Evolutionary conservation across 2,888 invertebrate species (phyloP).

Genomic region (Drosophila colorata): DNA sequence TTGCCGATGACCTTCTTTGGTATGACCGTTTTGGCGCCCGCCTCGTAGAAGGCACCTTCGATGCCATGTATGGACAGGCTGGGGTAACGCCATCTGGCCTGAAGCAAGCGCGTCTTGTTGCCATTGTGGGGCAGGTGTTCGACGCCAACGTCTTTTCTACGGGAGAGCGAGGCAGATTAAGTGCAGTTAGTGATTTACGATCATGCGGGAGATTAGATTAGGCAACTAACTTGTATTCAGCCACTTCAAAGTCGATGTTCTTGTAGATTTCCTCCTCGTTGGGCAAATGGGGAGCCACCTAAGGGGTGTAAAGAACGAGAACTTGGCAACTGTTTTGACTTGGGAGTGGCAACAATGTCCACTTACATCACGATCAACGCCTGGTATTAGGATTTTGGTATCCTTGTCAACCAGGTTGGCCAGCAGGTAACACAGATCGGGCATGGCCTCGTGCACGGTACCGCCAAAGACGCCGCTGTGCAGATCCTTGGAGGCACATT

Average conservation of each 20-base stretch:
- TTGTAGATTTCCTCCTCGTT: slow-evolving; percentile 91
- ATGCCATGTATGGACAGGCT: slow-evolving; percentile 97
- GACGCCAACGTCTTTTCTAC: slow-evolving; percentile 89
- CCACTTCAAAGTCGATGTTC: slow-evolving; percentile 94
- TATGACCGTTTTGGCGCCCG: slow-evolving; percentile 98
- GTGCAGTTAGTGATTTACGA: slow-evolving; percentile 48
- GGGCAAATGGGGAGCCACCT: slow-evolving; percentile 88
- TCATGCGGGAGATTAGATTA: slow-evolving; percentile 55
- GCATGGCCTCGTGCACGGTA: slow-evolving; percentile 95
- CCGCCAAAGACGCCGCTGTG: slow-evolving; percentile 99
- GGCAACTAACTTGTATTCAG: slow-evolving; percentile 89
- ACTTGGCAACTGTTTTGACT: slow-evolving; percentile 23
- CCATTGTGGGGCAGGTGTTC: slow-evolving; percentile 90
- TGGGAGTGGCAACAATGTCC: neutral
- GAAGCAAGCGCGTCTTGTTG: slow-evolving; percentile 93
- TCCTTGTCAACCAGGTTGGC: slow-evolving; percentile 93
- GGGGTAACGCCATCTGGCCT: slow-evolving; percentile 98
- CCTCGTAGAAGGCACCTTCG: slow-evolving; percentile 95
- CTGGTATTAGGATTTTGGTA: slow-evolving; percentile 94
- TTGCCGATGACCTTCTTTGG: slow-evolving; percentile 97
- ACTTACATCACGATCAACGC: slow-evolving; percentile 92
- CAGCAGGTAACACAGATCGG: slow-evolving; percentile 95
- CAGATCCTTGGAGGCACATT: slow-evolving; percentile 95
- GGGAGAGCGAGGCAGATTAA: slow-evolving; percentile 10
- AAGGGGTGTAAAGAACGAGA: neutral